Percentiles rank a stretch among this genome's conserved stretches.
Conservation (phyloP, 2,888 invertebrate species). For the Caenorhabditis sinica region DNA sequence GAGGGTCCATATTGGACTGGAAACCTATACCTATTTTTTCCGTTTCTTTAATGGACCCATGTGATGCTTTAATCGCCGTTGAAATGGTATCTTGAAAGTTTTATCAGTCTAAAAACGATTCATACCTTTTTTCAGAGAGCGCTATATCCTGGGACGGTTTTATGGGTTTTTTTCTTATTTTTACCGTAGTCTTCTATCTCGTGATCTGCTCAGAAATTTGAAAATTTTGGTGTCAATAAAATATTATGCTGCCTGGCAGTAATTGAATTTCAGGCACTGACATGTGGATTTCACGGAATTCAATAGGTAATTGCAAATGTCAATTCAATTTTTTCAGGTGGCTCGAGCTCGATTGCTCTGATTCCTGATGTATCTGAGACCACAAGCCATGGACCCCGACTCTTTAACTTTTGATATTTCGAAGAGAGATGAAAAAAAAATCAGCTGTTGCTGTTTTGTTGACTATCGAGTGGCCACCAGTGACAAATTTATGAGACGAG, state of each 20-base stretch:
- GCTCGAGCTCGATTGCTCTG: background rate
- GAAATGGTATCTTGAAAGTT: too few species aligned
- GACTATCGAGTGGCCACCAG: background rate
- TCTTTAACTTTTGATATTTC: slow-evolving; percentile 17
- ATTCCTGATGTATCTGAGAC: slow-evolving; percentile 3
- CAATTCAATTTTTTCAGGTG: slow-evolving; percentile 6
- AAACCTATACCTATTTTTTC: too few species aligned
- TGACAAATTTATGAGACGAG: slow-evolving; percentile 7
- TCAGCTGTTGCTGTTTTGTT: slow-evolving; percentile 26
- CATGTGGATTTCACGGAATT: background rate
- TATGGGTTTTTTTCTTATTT: too few species aligned
- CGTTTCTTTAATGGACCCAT: too few species aligned
- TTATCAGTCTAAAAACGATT: too few species aligned
- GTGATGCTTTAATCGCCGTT: too few species aligned
- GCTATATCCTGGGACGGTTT: too few species aligned
- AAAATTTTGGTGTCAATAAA: background rate
- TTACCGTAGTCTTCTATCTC: too few species aligned
- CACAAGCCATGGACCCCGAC: background rate
- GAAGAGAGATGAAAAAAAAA: background rate
- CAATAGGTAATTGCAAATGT: background rate
- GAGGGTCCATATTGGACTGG: too few species aligned
- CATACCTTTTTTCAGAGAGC: too few species aligned
- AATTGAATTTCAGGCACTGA: background rate
- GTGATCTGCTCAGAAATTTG: too few species aligned
- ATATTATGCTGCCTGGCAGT: background rate